Conservation (phyloP, 2,113 vertebrate genomes). For the Scalopus aquaticus region DNA sequence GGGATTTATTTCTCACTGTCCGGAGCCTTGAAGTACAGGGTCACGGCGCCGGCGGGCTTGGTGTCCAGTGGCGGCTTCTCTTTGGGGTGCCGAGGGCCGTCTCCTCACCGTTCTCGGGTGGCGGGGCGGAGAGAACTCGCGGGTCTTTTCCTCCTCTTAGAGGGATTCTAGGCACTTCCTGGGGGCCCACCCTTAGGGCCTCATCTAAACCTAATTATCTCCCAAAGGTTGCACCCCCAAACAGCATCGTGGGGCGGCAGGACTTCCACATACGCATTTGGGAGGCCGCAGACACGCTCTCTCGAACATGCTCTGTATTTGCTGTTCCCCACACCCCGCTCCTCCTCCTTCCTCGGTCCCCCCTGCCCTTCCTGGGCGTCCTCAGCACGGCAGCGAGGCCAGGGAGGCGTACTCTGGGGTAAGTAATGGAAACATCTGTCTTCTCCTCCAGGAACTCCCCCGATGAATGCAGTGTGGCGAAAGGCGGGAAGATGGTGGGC, state of each 20-base stretch:
- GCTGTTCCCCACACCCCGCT: rapidly evolving
- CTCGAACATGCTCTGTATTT: rapidly evolving
- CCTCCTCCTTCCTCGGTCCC: not conserved
- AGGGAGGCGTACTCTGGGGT: rapidly evolving
- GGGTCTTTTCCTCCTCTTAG: not conserved
- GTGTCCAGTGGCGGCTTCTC: too few relatives aligned
- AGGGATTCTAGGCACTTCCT: too few relatives aligned
- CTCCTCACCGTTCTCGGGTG: not conserved
- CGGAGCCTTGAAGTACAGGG: not conserved
- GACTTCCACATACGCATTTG: rapidly evolving
- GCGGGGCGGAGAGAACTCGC: not conserved
- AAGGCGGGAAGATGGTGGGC: conserved; percentile 90
- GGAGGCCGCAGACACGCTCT: rapidly evolving
- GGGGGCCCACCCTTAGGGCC: too few relatives aligned
- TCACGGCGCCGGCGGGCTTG: too few relatives aligned
- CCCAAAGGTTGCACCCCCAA: not conserved
- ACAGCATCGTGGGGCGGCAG: rapidly evolving
- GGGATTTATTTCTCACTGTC: not conserved
- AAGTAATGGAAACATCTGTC: conserved; percentile 43
- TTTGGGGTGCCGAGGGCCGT: not conserved
- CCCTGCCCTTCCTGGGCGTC: not conserved
- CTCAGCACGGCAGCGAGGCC: rapidly evolving
- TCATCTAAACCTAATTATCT: too few relatives aligned
- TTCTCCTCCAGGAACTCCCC: conserved; percentile 88
- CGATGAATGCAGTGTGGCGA: conserved; percentile 89